These are phyloP conservation scores for Diaprepes abbreviatus DNA, from an alignment of 2,888 invertebrate species.

Conservation along the genomic window DNA sequence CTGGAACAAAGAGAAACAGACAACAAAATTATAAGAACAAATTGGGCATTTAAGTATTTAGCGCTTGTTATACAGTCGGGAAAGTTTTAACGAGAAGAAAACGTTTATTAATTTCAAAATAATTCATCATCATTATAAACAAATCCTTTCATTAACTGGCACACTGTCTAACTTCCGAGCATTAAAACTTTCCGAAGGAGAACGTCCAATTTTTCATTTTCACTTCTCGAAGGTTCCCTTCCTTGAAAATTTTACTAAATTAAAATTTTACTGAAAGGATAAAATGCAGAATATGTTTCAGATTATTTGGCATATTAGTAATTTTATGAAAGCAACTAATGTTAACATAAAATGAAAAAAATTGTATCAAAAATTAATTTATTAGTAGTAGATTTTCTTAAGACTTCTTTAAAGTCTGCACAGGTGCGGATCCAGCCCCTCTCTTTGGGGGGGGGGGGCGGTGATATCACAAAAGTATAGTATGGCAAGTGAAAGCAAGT, in stretches of 20 bases:
- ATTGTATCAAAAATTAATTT: too few relatives aligned
- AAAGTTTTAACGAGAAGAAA: slow-evolving; percentile 46
- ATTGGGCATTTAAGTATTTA: slow-evolving; percentile 47
- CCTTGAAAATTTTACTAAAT: not conserved
- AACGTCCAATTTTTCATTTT: slow-evolving; percentile 56
- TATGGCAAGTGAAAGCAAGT: too few relatives aligned
- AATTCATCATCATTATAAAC: slow-evolving; percentile 63
- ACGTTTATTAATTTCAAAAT: slow-evolving; percentile 60
- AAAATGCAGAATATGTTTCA: too few relatives aligned
- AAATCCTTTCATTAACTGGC: slow-evolving; percentile 63
- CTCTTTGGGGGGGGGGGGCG: too few relatives aligned
- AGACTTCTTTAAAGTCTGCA: too few relatives aligned
- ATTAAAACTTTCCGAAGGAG: slow-evolving; percentile 55
- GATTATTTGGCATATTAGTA: too few relatives aligned
- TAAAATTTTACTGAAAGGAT: slow-evolving; percentile 1
- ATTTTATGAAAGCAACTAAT: too few relatives aligned
- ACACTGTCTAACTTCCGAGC: slow-evolving; percentile 60
- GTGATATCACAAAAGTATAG: too few relatives aligned
- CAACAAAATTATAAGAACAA: slow-evolving; percentile 46
- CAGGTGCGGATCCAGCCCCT: too few relatives aligned
- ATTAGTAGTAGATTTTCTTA: too few relatives aligned
- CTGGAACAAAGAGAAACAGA: slow-evolving; percentile 30
- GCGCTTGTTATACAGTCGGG: slow-evolving; percentile 35
- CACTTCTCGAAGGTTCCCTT: slow-evolving; percentile 3
- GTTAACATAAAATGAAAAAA: too few relatives aligned